A percentile compares a stretch with the other conserved stretches of the same genome.
These are phyloP conservation scores for Lethenteron reissneri DNA, from an alignment of 2,113 vertebrate species.

Conservation along the genomic window DNA sequence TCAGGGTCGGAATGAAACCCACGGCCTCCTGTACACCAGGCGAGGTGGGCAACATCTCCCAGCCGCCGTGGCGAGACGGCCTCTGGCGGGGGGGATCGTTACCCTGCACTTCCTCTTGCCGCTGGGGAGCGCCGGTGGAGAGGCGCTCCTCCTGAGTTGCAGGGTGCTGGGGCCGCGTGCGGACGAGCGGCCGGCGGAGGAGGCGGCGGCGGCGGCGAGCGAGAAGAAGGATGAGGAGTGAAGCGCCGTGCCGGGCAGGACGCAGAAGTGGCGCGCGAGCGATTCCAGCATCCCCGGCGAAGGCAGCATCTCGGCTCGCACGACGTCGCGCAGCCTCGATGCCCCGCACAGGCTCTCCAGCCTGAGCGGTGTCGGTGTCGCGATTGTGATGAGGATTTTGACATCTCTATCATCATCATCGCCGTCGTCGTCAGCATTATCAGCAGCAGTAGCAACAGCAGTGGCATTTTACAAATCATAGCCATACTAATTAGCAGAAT, in stretches of 20 bases:
- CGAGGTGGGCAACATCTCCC: no score
- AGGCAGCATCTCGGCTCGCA: constrained; percentile 31
- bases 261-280: constrained; percentile 26
- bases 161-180: accelerated
- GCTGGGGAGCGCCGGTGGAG: constrained; percentile 19
- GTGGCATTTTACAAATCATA: not conserved
- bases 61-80: no score
- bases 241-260: constrained; percentile 13
- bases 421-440: not conserved
- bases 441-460: not conserved
- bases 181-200: not conserved
- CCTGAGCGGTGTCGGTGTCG: constrained; percentile 21
- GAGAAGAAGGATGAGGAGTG: not conserved
- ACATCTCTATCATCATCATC: not conserved
- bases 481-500: not conserved
- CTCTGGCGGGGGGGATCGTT: no score
- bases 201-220: not conserved
- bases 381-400: not conserved
- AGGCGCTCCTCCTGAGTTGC: constrained; percentile 18
- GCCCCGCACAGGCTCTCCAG: constrained; percentile 24
- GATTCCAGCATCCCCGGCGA: constrained; percentile 33
- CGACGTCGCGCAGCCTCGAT: constrained; percentile 23
- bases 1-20: no score
- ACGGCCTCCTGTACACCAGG: no score
- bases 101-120: constrained; percentile 18